Evolutionary conservation across 2,888 invertebrate genomes (phyloP), one percentile per base, ranked within the genome.

Genomic region (Clusia tigrina): DNA sequence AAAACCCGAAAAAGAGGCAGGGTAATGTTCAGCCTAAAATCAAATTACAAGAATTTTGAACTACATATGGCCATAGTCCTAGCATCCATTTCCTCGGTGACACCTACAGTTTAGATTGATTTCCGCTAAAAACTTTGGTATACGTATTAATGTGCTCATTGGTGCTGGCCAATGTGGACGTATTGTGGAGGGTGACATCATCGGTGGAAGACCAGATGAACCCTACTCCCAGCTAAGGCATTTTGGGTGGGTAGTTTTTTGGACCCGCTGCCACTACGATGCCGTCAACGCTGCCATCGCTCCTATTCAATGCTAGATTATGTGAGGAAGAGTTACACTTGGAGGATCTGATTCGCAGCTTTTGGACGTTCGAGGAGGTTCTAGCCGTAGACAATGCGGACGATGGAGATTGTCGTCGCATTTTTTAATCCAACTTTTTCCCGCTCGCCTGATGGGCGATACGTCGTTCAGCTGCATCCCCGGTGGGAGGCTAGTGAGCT

Each of bases 301-400:
- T 26, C 23, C 38, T 59, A n/a, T 37, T 48, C n/a, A 9, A 26
- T 6, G 24, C 32, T 12, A 37, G 32, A 1, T 10, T 42, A 1
- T 9, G n/a, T 2, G 58, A 18, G 1, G 58, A 55, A 2, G 54
- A 58, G 2, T 24, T 9, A 18, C 37, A 46, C 9, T 17, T 67
- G 55, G 63, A 63, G 17, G 55, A 66, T 12, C 48, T 66, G 1
- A 26, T 66, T 1, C 61, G 59, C n/a, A 62, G 32, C 15, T 65
- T 67, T 22, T 67, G 63, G 63, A 51, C 51, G 55, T 22, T 62
- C 17, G 65, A 65, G 26, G 67, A 61, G 6, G 55, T 58, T 5
- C 23, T 60, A 10, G 24, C 52, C 12, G n/a, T 5, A n/a, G 18
- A 58, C 6, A 20, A 23, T 18, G 2, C 12, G 32, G 12, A 9